Base-by-base conservation (phyloP, 2,113 vertebrate genomes). In the Verasper variegatus region DNA sequence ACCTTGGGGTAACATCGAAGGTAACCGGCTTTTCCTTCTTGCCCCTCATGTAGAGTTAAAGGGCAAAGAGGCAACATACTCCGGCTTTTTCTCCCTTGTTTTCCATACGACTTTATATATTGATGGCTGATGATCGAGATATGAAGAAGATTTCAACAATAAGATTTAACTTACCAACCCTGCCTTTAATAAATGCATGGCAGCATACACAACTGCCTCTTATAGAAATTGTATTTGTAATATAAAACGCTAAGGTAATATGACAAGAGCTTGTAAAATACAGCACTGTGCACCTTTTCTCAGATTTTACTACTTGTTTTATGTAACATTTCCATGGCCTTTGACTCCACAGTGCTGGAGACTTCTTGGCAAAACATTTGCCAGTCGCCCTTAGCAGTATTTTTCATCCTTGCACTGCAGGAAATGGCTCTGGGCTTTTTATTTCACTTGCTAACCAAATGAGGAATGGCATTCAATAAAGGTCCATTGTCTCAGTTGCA, bases 401-500 rank as follows among this genome's bases (percentile, higher is more conserved):
- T 63, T 74, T 77, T 84, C 27, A 63, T 47, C 26, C 4, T 68
- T 31, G 49, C 21, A 81, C 62, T 42, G 20, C 35, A 59, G 13
- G 59, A 61, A 80, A 68, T 56, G 65, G 12, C 66, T 60, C 9
- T 80, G 82, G 75, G 62, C 68, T 86, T 89, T 7, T 83, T 37
- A 79, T 55, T 78, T 68, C 18, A 69, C 51, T 78, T 2, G 4
- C 26, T 55, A 69, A 84, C 45, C 42, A 80, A 81, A 86, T 85
- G 59, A 83, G 15, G 69, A 81, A 90, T 71, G 77, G 76, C 69
- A 82, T 78, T 57, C 64, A 83, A 85, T 86, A 72, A 83, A 84
- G 74, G 68, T 86, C 76, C 74, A 64, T 81, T 82, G 61, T 83
- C 91, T 91, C 91, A 86, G 42, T 95, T 95, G 81, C 94, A 95